Conservation (phyloP, 2,797 vertebrate species). For the Gymnoscopelus microlampas region DNA sequence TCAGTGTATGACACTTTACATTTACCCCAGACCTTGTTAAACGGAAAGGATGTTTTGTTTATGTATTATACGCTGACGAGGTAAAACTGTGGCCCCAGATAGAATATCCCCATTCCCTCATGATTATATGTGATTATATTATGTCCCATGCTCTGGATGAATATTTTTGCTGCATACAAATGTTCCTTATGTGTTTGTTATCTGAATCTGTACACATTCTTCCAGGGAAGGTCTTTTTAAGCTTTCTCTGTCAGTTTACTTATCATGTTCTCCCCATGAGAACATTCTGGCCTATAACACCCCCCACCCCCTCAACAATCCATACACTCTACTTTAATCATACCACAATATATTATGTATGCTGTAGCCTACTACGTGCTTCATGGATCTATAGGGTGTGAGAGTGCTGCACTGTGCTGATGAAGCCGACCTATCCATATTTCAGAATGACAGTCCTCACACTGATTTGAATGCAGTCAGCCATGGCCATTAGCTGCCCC, state of each 20-base stretch:
- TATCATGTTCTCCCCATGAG: not conserved
- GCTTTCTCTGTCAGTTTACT: not conserved
- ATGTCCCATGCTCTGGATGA: no score
- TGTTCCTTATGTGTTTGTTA: no score
- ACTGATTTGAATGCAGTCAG: slow-evolving; percentile 8
- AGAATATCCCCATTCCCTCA: no score
- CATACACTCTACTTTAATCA: not conserved
- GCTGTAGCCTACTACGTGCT: not conserved
- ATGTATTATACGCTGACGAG: slow-evolving; percentile 19
- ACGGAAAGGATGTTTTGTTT: slow-evolving; percentile 35
- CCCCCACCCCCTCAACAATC: not conserved
- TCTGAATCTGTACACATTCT: not conserved
- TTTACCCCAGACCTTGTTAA: slow-evolving; percentile 13
- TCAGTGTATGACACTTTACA: slow-evolving; percentile 21
- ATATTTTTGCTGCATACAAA: no score
- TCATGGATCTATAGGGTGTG: not conserved
- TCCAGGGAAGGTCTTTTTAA: not conserved
- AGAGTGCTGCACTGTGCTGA: slow-evolving; percentile 14
- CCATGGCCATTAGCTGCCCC: no score
- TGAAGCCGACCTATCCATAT: slow-evolving; percentile 7
- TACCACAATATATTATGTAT: not conserved
- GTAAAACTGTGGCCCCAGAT: no score
- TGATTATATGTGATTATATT: no score
- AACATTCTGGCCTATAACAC: not conserved
- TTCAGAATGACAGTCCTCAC: slow-evolving; percentile 1